Base-by-base conservation (phyloP, 2,888 invertebrate species). In the Phyto melanocephala region DNA sequence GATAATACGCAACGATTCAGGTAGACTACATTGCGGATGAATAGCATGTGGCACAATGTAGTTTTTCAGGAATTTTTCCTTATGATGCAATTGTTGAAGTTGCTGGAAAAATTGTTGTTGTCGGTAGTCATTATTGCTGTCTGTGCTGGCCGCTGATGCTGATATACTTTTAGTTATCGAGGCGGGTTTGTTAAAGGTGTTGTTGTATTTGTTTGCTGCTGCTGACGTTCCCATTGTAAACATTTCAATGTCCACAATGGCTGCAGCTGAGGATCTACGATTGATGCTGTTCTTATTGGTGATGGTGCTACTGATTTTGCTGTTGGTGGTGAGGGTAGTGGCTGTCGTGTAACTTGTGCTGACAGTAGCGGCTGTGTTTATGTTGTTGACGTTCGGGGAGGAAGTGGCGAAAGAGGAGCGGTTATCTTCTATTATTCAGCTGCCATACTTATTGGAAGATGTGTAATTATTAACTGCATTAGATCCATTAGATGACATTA, bases 341-440 rank as follows among this genome's bases (percentile, higher is more conserved):
- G 28, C 20, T 17, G 10, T 50, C 15, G 47, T 35, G 15, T 20
- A 17, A 15, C 33, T 56, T 42, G 37, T 40, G 50, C 24, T 62
- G 84, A 70, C 65, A 84, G 85, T 86, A 87, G 81, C 83, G 85
- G 85, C 76, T 84, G 87, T 89, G 40, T 87, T 89, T 86, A 88
- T 88, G 87, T 88, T 87, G 86, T 88, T 88, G 86, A 86, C 88
- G 86, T 87, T 87, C 87, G 28, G 6, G 28, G 87, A 88, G 86
- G 87, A 86, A 87, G 28, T 88, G 86, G 87, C 86, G 87, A 87
- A 88, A 86, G 87, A 88, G 86, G 87, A 86, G 88, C 87, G 87
- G 87, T 89, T 89, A 86, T 88, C 88, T 87, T 89, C 88, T 89
- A 89, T 90, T 89, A 90, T 91, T 91, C 91, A 91, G 91, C 91